Base-by-base conservation (phyloP, 2,888 invertebrate genomes). In the Xanthorhoe spadicearia region DNA sequence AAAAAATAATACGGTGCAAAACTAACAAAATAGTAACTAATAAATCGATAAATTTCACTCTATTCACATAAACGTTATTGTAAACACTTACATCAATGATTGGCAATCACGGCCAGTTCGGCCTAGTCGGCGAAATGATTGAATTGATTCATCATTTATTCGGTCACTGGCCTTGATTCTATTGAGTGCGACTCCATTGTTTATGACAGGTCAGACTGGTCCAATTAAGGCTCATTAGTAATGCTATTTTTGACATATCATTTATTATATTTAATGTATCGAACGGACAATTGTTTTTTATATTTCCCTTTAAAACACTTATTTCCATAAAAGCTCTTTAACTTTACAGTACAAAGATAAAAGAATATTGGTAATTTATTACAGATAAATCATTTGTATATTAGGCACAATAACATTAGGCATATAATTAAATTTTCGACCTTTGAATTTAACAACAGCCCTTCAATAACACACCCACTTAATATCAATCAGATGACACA, bases 161-260 rank as follows among this genome's bases (percentile, higher is more conserved):
- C 64, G 66, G 71, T 53, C 66, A 68, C 59, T 64, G 69, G 62
- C 69, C 69, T 68, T 72, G 69, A 72, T 68, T 65, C 55, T 61
- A 64, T 68, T 64, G 65, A 43, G 51, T 52, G 53, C 49, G 55
- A 64, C 66, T 52, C 59, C 50, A 66, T 67, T 62, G 66, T 65
- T 58, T 56, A 66, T 52, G 46, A 46, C 46, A 67, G 53, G 65
- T 57, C 68, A 48, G 28, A 8, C 57, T 46, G 56, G 50, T 69
- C 58, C 66, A 67, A 54, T 71, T 69, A 48, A 61, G 55, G 35
- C 60, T 66, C 49, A 67, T 67, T 69, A 61, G 51, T n/a, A 18
- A 23, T 46, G 52, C 48, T 51, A 63, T 67, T 60, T 64, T 59
- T 43, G 46, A 62, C 55, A 49, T 61, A 28, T 58, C 48, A 54